Evolutionary conservation across 2,888 invertebrate species (phyloP), one percentile per base, ranked within the genome.

Genomic region (Xanthia icteritia): DNA sequence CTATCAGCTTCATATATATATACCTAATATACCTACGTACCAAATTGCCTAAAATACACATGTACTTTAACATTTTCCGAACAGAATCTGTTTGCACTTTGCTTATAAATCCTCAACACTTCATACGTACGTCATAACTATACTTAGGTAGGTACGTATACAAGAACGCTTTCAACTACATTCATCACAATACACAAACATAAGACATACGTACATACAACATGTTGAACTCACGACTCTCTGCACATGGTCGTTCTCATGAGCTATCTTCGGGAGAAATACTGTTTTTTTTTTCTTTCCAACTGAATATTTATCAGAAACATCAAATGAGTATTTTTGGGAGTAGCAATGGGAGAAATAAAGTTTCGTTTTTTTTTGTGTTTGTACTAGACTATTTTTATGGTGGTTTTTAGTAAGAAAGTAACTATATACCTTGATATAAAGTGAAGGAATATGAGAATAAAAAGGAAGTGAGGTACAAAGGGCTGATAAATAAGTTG

Each of bases 221-320:
- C 58, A 81, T 76, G 39, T 54, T 39, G 66, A 73, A 70, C 75
- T 70, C 20, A n/a, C 56, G 61, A 66, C 45, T 69, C 31, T 17
- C n/a, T 23, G 15, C 85, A 87, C 48, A 63, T 87, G 86, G 42
- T 73, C 4, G 65, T 65, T 85, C 85, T 70, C 87, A 87, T 76
- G 66, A 31, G 11, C 70, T 70, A 64, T 77, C 54, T 77, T 67
- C 60, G 31, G 27, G 20, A 63, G 31, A 56, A 73, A 61, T 64
- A 64, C 15, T 6, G 42, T 27, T 31, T 77, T 45, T 79, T 64
- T 80, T 69, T 64, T 70, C 54, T n/a, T 61, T 77, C 15, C 71
- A 23, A 63, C 51, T 58, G 45, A 73, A 80, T 79, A 58, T 60
- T 58, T 66, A 74, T 79, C 72, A 45, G 5, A 17, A 64, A 27